phyloP scores from a whole-genome alignment of 1,140 invertebrate species.

The Nasonia vitripennis region DNA sequence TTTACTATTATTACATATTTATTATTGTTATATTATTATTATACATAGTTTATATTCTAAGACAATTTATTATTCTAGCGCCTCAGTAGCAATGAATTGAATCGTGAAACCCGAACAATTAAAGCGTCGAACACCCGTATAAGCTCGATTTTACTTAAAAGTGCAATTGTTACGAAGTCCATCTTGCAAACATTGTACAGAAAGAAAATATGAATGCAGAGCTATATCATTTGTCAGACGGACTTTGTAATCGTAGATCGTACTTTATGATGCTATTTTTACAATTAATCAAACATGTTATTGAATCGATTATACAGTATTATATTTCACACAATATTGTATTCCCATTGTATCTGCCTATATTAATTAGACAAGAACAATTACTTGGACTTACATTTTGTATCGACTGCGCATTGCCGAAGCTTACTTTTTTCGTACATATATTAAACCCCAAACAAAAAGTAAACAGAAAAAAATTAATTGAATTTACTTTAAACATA shows the following conservation, averaged over 20 bases:
- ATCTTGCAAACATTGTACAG: background rate
- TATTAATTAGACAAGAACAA: conserved; percentile 2
- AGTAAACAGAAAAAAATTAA: conserved; percentile 44
- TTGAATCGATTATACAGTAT: background rate
- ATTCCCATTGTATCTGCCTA: conserved; percentile 13
- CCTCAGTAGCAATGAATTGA: conserved; percentile 33
- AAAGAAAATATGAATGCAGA: background rate
- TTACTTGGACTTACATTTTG: background rate
- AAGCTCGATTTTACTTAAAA: conserved; percentile 4
- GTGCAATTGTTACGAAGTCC: conserved; percentile 16
- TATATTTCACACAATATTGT: background rate
- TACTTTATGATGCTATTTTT: conserved; percentile 37
- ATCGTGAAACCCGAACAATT: conserved; percentile 38
- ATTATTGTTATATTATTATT: conserved; percentile 22
- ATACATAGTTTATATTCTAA: conserved; percentile 16
- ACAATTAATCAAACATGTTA: conserved; percentile 9
- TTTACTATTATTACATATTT: conserved; percentile 26
- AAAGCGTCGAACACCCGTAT: background rate
- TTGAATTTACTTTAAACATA: background rate
- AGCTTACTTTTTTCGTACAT: conserved; percentile 28
- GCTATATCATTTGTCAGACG: background rate
- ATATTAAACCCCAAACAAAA: background rate
- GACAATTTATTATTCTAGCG: conserved; percentile 23
- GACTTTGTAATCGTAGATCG: conserved; percentile 19
- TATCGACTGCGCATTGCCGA: conserved; percentile 36